Percentiles rank a stretch among this genome's conserved stretches.
Evolutionary conservation across 64 coral and sea anemone species (phyloP).

Genomic region (Stichodactyla mertensii): DNA sequence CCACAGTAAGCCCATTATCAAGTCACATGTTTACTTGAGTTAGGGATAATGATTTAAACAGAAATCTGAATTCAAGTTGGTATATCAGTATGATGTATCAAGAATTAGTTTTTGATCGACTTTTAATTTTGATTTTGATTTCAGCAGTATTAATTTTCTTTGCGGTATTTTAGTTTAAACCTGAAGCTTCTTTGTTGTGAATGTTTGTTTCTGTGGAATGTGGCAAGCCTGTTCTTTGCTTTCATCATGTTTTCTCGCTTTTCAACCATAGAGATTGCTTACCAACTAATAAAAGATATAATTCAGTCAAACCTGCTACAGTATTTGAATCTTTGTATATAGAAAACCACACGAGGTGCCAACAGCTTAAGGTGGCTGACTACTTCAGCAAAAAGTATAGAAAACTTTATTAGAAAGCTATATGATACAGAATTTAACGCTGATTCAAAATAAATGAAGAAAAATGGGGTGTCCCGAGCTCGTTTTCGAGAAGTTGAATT

Average conservation of each 20-base stretch:
- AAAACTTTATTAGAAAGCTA: no score
- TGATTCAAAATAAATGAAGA: no score
- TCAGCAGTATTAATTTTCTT: neutral
- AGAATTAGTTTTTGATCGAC: neutral
- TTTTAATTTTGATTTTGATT: neutral
- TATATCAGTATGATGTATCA: neutral
- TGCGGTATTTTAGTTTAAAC: neutral
- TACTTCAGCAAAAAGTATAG: no score
- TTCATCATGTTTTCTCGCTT: neutral
- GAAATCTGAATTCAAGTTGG: no score
- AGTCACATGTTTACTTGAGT: neutral
- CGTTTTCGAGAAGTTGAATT: no score
- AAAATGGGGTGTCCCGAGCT: no score
- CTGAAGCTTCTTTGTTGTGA: neutral
- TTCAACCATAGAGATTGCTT: neutral
- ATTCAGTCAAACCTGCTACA: neutral
- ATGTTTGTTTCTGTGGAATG: neutral
- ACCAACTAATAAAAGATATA: neutral
- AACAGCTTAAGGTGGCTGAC: no score
- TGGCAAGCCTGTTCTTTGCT: neutral
- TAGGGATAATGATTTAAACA: neutral
- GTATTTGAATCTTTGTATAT: no score
- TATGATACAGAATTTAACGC: no score
- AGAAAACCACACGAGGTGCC: no score
- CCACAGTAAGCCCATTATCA: slow-evolving; percentile 3